Evolutionary conservation across 2,113 vertebrate species (phyloP), one percentile per base, ranked within the genome.

Genomic region (Helogale parvula): DNA sequence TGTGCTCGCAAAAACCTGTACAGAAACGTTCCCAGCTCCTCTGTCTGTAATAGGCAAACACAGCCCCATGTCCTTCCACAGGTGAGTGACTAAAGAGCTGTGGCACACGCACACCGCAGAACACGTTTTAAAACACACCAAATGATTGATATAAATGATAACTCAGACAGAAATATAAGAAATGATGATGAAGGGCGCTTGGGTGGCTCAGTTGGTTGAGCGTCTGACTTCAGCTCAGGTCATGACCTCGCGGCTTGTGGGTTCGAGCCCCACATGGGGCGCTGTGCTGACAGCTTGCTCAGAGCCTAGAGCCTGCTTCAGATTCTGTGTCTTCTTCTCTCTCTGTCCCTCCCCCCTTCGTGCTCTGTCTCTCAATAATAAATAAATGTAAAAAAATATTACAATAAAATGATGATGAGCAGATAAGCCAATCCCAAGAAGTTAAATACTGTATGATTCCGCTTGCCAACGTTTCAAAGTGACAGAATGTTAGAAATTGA

Each of bases 61-160:
- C 35, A 74, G 12, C 9, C 35, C n/a, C 16, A 41, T 29, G 1
- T 16, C 69, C 23, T 45, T 41, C 47, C 41, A 23, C 0, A 33
- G 47, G 60, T n/a, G 33, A 82, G 31, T 21, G 35, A 31, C n/a
- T 33, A 66, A 25, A 23, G 52, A 41, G 45, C 29, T 0, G 5
- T 1, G 16, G 66, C 47, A 29, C 8, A 3, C 1, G 25, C 0
- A 0, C 41, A 11, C 57, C 0, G 0, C 4, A 68, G 33, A 38
- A 65, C 77, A 47, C 41, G 41, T 41, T 41, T 41, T 41, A 41
- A 80, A n/a, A n/a, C 77, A 65, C 38, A 90, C 33, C 17, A 81
- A 0, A 29, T 23, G 19, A 84, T 7, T 38, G 33, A 38, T 47
- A 25, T 3, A 19, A 1, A 11, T 4, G 3, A 25, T 14, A 33